A percentile compares a stretch with the other conserved stretches of the same genome.
phyloP scores from a whole-genome alignment of 2,113 vertebrate species.

The Trematocara stigmaticum region DNA sequence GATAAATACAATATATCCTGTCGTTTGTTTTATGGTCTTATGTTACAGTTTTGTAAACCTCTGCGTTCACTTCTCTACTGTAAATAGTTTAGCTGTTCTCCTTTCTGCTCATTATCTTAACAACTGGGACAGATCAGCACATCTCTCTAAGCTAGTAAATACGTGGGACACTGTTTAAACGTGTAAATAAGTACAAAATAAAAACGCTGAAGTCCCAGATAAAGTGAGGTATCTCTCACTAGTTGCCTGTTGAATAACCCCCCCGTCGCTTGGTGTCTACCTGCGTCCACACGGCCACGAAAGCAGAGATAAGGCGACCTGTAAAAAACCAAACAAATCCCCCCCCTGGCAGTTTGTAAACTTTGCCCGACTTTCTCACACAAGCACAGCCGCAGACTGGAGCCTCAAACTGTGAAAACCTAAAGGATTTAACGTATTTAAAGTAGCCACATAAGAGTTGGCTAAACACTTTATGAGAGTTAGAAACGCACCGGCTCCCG shows the following conservation, averaged over 20 bases:
- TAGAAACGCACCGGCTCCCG: background rate
- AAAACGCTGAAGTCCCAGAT: background rate
- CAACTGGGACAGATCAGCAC: background rate
- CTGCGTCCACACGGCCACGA: background rate
- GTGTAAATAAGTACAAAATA: background rate
- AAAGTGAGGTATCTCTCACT: background rate
- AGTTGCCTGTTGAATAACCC: background rate
- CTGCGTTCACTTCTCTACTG: background rate
- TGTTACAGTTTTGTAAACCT: background rate
- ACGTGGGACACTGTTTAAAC: background rate
- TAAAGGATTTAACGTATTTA: background rate
- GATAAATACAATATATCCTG: background rate
- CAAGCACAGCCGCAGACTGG: background rate
- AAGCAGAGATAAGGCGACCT: background rate
- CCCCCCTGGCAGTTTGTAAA: background rate
- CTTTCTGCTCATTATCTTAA: background rate
- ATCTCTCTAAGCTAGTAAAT: background rate
- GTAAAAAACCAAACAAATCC: background rate
- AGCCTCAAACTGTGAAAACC: background rate
- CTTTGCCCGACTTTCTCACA: background rate
- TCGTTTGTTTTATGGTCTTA: background rate
- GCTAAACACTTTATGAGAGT: background rate
- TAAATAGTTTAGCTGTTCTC: background rate
- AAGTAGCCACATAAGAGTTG: background rate
- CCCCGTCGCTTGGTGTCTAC: background rate